Evolutionary conservation across 2,797 vertebrate genomes (phyloP).

Genomic region (Botia kubotai): DNA sequence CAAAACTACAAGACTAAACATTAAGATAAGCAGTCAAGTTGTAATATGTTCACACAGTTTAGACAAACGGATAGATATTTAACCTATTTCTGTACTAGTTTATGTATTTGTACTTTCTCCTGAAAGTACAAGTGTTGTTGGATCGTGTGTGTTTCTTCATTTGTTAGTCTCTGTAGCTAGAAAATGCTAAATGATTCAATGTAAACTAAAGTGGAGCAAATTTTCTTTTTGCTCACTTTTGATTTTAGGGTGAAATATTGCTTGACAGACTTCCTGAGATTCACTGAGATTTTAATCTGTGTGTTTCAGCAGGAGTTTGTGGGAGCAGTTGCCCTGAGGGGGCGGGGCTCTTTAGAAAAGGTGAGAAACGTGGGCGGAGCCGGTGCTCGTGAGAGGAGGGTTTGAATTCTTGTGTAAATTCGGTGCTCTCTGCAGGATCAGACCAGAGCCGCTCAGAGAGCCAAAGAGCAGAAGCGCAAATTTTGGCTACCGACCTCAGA

Average conservation of each 20-base stretch:
- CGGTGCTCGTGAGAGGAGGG: conserved; percentile 30
- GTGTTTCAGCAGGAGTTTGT: no score
- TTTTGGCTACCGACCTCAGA: conserved; percentile 68
- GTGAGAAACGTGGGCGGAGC: conserved; percentile 6
- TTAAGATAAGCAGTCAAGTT: neutral
- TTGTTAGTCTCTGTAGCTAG: no score
- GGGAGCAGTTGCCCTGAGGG: neutral
- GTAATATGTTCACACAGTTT: neutral
- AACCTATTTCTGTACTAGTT: no score
- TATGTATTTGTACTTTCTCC: no score
- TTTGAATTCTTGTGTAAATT: conserved; percentile 62
- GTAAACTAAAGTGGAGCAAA: no score
- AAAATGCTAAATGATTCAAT: no score
- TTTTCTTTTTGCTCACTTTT: neutral
- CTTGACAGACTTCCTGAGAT: neutral
- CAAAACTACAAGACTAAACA: no score
- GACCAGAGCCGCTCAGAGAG: conserved; percentile 64
- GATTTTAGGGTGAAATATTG: neutral
- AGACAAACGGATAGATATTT: no score
- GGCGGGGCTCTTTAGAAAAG: conserved; percentile 19
- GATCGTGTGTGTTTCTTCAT: no score
- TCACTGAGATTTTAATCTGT: neutral
- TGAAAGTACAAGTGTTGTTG: no score
- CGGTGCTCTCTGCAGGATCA: conserved; percentile 56
- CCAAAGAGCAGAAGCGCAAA: conserved; percentile 54